Percentiles rank a stretch among this genome's conserved stretches.
Conservation (phyloP, 2,888 invertebrate genomes). For the Lasioglossum zephyrum region DNA sequence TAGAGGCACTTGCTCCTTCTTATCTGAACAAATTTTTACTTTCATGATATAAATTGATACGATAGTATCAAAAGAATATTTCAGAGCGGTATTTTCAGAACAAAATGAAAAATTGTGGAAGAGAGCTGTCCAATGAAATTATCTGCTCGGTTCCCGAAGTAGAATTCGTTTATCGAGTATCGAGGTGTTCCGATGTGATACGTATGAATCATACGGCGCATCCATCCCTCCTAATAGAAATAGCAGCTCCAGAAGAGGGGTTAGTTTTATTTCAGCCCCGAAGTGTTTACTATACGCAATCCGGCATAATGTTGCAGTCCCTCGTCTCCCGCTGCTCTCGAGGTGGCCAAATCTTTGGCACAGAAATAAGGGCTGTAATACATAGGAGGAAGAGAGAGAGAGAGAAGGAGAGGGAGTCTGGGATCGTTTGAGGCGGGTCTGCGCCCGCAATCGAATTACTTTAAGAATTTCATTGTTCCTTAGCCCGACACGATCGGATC, state of each 20-base stretch:
- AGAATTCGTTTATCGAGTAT: conserved; percentile 1
- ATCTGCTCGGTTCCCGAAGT: background rate
- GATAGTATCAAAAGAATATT: too few species aligned
- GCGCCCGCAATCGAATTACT: conserved; percentile 25
- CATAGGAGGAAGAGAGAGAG: background rate
- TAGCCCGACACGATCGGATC: background rate
- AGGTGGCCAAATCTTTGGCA: conserved; percentile 54
- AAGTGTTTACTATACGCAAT: conserved; percentile 67
- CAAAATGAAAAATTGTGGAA: background rate
- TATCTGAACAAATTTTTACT: background rate
- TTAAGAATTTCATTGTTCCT: background rate
- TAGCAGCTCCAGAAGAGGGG: conserved; percentile 26
- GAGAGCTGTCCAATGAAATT: background rate
- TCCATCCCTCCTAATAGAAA: conserved; percentile 32
- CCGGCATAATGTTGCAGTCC: conserved; percentile 64
- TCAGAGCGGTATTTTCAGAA: background rate
- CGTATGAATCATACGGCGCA: conserved; percentile 40
- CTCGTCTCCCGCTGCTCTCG: conserved; percentile 28
- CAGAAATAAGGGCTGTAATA: conserved; percentile 42
- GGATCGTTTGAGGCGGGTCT: conserved; percentile 43
- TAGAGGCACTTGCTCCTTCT: too few species aligned
- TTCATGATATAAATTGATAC: background rate
- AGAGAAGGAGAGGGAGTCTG: background rate
- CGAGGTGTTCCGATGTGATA: conserved; percentile 34
- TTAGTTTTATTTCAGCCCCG: conserved; percentile 63